Evolutionary conservation across 1,140 invertebrate genomes (phyloP), one percentile per base, ranked within the genome.

Genomic region (Galendromus occidentalis): DNA sequence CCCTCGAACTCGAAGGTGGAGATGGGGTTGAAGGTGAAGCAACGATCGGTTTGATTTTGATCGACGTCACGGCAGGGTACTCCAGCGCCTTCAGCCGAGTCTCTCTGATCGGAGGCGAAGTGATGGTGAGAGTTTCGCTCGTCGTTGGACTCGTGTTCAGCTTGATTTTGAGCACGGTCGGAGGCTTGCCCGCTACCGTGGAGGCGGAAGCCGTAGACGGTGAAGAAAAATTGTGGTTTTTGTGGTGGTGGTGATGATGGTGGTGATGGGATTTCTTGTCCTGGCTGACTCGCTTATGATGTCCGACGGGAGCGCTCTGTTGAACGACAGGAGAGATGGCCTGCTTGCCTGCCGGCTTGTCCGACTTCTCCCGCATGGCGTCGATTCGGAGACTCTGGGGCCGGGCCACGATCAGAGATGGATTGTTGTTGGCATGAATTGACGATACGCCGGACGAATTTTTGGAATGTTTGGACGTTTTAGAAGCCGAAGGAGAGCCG

Each of bases 131-230:
- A 14, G 51, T 59, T 25, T 59, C 51, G 22, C 51, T 18, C 25
- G 51, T 59, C 12, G 51, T 59, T 9, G 51, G 51, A 33, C 51
- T 59, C 25, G 51, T 59, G 22, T 59, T 59, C 22, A 59, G 51
- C 51, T 59, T 59, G 22, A 59, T 59, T 9, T 59, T 59, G 25
- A 59, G 33, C 33, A 59, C 51, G 17, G 51, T 59, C 51, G 51
- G 51, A 29, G 51, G 51, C 9, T 59, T 59, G 1, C 51, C 51
- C 4, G 51, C 51, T 22, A 59, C 51, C 1, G 51, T 59, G 14
- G 51, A 59, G 51, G 51, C 51, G 2, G 51, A 59, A 1, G 51
- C 51, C 22, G 51, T 59, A 4, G 51, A 29, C 14, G 51, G 12
- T 9, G 51, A 59, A 59, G 51, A 59, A 17, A 17, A 14, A 9